Conservation (phyloP, 2,888 invertebrate species). For the Dioctria rufipes region DNA sequence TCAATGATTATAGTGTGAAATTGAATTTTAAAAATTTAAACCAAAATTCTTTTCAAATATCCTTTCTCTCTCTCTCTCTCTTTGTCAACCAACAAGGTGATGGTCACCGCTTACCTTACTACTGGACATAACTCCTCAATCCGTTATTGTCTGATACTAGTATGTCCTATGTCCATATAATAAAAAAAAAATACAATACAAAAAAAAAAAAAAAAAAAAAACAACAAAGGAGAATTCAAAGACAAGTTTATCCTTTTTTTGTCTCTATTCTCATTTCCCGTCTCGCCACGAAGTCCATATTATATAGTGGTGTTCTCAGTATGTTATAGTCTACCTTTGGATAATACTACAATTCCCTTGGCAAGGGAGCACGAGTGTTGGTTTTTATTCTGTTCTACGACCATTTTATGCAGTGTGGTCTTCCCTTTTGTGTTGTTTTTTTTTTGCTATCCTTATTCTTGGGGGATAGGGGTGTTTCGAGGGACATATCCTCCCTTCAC, state of each 20-base stretch:
- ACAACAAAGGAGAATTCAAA: constrained; percentile 45
- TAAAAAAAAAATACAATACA: too few species aligned
- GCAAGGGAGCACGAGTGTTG: constrained; percentile 49
- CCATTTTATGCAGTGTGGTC: constrained; percentile 50
- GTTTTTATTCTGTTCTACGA: constrained; percentile 52
- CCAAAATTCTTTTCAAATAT: not conserved
- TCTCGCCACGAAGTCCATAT: not conserved
- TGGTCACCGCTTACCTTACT: not conserved
- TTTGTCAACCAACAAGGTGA: not conserved
- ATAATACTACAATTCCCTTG: constrained; percentile 50
- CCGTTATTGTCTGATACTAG: constrained; percentile 32
- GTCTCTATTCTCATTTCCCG: not conserved
- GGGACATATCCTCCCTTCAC: not conserved
- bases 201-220: too few species aligned
- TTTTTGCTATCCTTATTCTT: constrained; percentile 17
- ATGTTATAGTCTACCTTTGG: constrained; percentile 49
- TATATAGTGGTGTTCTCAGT: constrained; percentile 14
- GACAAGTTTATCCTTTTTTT: constrained; percentile 41
- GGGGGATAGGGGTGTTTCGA: constrained; percentile 2
- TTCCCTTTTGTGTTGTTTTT: constrained; percentile 2
- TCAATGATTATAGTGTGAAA: constrained; percentile 11
- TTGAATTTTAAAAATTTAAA: constrained; percentile 39
- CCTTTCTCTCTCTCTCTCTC: not conserved
- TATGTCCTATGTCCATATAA: constrained; percentile 27
- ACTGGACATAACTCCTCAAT: not conserved